Percentiles rank a stretch among this genome's conserved stretches.
phyloP scores from a whole-genome alignment of 2,797 vertebrate genomes.

The Sebastes matsubarae region DNA sequence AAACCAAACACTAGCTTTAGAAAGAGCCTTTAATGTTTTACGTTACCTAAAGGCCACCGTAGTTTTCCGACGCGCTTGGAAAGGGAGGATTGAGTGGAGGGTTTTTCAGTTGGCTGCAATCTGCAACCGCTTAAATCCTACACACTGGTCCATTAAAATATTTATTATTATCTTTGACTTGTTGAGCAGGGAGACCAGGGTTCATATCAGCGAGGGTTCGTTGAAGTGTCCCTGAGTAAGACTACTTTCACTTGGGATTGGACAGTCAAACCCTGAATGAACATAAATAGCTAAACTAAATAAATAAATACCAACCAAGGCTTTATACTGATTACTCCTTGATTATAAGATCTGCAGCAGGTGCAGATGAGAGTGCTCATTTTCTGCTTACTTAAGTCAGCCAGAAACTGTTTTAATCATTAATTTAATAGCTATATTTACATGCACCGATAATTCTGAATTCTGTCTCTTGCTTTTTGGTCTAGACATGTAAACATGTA shows the following conservation, averaged over 20 bases:
- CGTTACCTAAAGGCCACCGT: no score
- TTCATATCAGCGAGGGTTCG: background rate
- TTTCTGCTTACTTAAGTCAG: slow-evolving; percentile 46
- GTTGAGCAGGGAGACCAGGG: background rate
- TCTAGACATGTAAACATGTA: background rate
- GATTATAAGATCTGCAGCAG: slow-evolving; percentile 50
- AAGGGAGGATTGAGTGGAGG: no score
- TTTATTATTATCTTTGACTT: background rate
- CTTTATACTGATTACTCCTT: slow-evolving; percentile 32
- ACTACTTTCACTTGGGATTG: background rate
- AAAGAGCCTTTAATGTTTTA: no score
- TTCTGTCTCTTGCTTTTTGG: background rate
- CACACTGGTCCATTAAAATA: no score
- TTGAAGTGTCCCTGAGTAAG: background rate
- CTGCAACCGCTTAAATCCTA: no score
- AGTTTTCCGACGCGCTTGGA: no score
- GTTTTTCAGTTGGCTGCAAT: no score
- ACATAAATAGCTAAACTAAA: background rate
- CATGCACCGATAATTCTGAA: background rate
- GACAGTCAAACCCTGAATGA: background rate
- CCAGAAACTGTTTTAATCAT: slow-evolving; percentile 32
- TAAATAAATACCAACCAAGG: background rate
- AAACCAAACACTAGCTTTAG: no score
- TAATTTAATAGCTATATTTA: slow-evolving; percentile 41
- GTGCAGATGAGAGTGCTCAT: slow-evolving; percentile 35